A percentile compares a stretch with the other conserved stretches of the same genome.
Conservation (phyloP, 1,140 invertebrate genomes). For the Aphis gossypii region DNA sequence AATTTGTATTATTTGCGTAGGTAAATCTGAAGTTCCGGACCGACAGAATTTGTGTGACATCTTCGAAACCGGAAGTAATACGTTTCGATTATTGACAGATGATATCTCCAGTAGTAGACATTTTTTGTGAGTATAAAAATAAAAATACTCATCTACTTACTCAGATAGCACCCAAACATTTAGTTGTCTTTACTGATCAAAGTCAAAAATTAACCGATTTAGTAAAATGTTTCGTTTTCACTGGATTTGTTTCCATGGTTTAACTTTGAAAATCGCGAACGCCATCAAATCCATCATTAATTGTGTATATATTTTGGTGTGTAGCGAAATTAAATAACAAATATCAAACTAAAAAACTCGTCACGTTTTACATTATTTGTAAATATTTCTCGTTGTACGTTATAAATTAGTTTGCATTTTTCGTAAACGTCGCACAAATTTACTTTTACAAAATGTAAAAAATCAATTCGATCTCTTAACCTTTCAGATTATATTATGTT, state of each 20-base stretch:
- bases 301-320: not conserved
- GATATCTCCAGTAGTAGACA: not conserved
- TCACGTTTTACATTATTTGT: constrained; percentile 33
- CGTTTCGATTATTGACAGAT: not conserved
- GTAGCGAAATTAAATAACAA: not conserved
- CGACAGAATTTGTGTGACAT: not conserved
- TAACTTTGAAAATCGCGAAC: not conserved
- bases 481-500: not conserved
- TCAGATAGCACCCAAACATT: not conserved
- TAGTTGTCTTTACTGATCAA: not conserved
- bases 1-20: not conserved
- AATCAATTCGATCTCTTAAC: not conserved
- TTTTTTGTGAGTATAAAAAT: not conserved
- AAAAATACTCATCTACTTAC: not conserved
- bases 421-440: not conserved
- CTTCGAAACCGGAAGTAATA: not conserved
- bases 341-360: not conserved
- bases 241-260: not conserved
- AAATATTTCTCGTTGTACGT: not conserved
- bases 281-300: not conserved
- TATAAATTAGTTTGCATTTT: not conserved
- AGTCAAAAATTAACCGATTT: not conserved
- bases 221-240: not conserved
- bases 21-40: not conserved
- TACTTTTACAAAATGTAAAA: not conserved